These are phyloP conservation scores for Smithornis capensis DNA, from an alignment of 2,113 vertebrate species.

Conservation along the genomic window DNA sequence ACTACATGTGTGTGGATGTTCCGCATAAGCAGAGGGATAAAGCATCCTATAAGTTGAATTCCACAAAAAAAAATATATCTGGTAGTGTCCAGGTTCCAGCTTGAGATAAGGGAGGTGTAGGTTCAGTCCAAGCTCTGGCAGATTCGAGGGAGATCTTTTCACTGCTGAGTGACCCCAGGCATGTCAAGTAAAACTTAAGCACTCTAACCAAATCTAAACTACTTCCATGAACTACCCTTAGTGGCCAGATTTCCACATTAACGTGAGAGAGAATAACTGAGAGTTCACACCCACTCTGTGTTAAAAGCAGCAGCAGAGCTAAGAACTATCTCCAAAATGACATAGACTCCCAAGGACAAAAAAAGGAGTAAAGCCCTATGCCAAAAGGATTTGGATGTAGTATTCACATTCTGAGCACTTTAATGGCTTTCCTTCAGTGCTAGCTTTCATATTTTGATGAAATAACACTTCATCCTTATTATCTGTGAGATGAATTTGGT, in stretches of 20 bases:
- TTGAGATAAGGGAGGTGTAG: background rate
- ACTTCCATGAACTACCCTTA: background rate
- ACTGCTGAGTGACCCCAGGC: background rate
- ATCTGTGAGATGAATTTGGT: background rate
- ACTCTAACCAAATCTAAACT: background rate
- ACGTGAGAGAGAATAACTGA: background rate
- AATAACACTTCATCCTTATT: background rate
- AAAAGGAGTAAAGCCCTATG: background rate
- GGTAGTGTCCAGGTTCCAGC: background rate
- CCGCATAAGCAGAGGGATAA: background rate
- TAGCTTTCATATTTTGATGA: background rate
- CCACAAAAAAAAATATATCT: background rate
- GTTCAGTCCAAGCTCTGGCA: background rate
- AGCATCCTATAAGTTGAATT: background rate
- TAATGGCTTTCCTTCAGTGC: background rate
- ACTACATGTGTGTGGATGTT: accelerated
- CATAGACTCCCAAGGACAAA: background rate
- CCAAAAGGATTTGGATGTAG: background rate
- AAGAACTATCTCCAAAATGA: background rate
- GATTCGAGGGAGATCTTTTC: background rate
- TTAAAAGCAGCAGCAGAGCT: background rate
- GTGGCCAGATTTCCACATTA: background rate
- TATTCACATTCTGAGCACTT: background rate
- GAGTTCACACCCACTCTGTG: background rate
- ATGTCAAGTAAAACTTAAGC: background rate